phyloP scores from a whole-genome alignment of 2,113 vertebrate species.

The Barnardius zonarius region DNA sequence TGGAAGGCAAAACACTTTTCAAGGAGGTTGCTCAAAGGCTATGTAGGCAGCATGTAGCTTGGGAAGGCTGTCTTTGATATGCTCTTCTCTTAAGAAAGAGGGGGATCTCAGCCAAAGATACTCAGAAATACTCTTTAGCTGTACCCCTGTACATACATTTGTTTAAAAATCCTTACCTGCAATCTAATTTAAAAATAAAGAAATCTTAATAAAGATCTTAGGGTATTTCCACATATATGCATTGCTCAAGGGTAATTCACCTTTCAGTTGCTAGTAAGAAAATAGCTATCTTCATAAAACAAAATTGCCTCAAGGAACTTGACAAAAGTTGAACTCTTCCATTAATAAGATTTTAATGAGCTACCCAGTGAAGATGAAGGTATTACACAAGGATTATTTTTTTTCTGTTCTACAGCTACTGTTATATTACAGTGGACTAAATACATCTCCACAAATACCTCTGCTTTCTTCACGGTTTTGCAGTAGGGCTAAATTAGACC shows the following conservation, averaged over 20 bases:
- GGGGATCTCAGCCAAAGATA: neutral
- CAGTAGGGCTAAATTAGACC: neutral
- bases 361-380: conserved; percentile 19
- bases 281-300: conserved; percentile 40
- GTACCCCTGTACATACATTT: neutral
- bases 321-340: conserved; percentile 55
- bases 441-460: neutral
- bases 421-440: neutral
- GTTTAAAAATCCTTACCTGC: neutral
- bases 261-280: conserved; percentile 50
- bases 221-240: neutral
- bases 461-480: neutral
- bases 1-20: neutral
- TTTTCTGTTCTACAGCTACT: neutral
- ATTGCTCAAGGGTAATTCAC: conserved; percentile 39
- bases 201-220: neutral
- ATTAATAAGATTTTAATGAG: conserved; percentile 75
- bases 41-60: neutral
- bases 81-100: neutral
- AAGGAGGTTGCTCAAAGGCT: neutral
- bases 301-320: conserved; percentile 58
- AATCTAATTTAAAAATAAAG: neutral
- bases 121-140: neutral
- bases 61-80: neutral
- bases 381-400: neutral